phyloP scores from a whole-genome alignment of 2,113 vertebrate species.

The Menura novaehollandiae region DNA sequence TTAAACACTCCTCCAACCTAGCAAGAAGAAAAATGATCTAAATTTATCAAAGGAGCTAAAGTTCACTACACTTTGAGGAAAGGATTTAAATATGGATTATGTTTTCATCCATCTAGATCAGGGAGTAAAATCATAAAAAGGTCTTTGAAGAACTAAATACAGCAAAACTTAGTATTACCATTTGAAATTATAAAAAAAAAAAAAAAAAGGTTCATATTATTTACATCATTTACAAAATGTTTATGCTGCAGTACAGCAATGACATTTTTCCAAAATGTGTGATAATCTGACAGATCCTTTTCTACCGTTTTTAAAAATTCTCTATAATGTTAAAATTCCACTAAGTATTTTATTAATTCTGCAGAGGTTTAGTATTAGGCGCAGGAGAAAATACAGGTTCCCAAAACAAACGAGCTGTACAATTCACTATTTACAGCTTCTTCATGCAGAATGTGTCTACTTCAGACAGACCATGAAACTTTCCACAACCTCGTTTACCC shows the following conservation, averaged over 20 bases:
- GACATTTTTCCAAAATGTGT: not conserved
- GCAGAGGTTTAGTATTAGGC: not conserved
- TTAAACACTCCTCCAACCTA: not conserved
- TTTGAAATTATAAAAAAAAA: not conserved
- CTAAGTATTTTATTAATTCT: not conserved
- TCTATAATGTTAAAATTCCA: not conserved
- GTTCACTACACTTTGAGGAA: not conserved
- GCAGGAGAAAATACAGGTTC: not conserved
- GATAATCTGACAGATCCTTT: not conserved
- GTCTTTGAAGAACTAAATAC: not conserved
- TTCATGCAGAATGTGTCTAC: not conserved
- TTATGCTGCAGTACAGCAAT: not conserved
- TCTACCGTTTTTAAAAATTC: not conserved
- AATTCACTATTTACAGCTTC: not conserved
- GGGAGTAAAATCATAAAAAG: not conserved
- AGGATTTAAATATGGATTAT: not conserved
- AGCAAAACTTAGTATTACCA: not conserved
- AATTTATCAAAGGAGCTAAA: conserved; percentile 13
- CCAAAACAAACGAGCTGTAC: not conserved
- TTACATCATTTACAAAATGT: not conserved
- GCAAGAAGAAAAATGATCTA: not conserved
- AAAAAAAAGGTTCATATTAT: not conserved
- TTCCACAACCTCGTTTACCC: not conserved
- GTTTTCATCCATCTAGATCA: not conserved
- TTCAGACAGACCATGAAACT: not conserved